Percentiles rank a stretch among this genome's conserved stretches.
Evolutionary conservation across 2,113 vertebrate species (phyloP).

Genomic region (Actenoides lindsayi): DNA sequence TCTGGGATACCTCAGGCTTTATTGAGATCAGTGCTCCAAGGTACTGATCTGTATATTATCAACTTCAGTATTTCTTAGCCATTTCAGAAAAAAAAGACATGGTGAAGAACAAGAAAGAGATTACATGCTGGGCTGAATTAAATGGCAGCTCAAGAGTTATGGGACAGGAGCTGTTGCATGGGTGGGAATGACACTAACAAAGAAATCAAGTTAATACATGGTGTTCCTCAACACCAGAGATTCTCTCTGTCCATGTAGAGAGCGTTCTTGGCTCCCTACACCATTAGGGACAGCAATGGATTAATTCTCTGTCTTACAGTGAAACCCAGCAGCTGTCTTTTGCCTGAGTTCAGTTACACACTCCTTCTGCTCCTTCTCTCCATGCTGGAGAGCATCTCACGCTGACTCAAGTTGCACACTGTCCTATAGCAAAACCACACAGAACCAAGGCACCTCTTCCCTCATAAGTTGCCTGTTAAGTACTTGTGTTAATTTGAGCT

Average conservation of each 20-base stretch:
- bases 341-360: neutral
- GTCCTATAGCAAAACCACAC: neutral
- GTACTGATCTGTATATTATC: neutral
- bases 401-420: neutral
- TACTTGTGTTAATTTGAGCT: neutral
- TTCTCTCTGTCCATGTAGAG: neutral
- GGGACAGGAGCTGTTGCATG: neutral
- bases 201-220: neutral
- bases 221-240: neutral
- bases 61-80: neutral
- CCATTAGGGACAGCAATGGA: neutral
- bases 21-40: neutral
- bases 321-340: neutral
- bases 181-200: neutral
- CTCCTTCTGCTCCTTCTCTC: neutral
- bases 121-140: neutral
- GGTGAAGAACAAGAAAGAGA: neutral
- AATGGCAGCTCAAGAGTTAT: neutral
- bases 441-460: neutral
- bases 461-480: neutral
- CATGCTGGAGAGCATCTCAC: neutral
- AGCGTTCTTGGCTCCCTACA: neutral
- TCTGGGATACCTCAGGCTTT: neutral
- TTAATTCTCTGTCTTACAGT: accelerated
- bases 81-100: neutral